Conservation (phyloP, 2,888 invertebrate species). For the Apamea monoglypha region DNA sequence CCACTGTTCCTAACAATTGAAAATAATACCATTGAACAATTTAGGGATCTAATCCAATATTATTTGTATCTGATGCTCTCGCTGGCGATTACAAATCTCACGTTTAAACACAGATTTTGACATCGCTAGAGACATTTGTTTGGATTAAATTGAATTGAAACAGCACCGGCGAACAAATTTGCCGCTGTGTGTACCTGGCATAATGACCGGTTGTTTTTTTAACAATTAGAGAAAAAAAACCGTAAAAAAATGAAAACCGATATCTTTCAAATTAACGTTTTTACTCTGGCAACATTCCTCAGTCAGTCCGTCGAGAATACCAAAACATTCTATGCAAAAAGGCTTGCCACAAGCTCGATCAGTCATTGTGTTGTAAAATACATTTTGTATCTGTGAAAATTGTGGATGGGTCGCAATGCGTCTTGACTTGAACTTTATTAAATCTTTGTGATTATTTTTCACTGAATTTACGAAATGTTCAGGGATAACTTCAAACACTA, state of each 20-base stretch:
- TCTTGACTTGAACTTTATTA: conserved; percentile 47
- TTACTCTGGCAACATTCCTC: conserved; percentile 51
- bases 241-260: conserved; percentile 8
- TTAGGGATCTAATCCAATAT: background rate
- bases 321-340: conserved; percentile 16
- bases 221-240: background rate
- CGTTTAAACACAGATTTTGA: background rate
- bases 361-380: conserved; percentile 1
- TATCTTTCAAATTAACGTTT: background rate
- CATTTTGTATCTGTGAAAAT: conserved; percentile 43
- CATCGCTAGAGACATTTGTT: background rate
- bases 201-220: too few relatives aligned
- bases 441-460: conserved; percentile 37
- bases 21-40: background rate
- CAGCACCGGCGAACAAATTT: background rate
- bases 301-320: conserved; percentile 36
- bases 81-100: background rate
- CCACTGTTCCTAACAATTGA: background rate
- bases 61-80: background rate
- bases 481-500: conserved; percentile 30
- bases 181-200: background rate
- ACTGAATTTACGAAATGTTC: conserved; percentile 52
- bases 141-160: background rate
- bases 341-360: conserved; percentile 2
- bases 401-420: conserved; percentile 60